Conservation (phyloP, 1,140 invertebrate genomes). For the Mycetomoellerius zeteki region DNA sequence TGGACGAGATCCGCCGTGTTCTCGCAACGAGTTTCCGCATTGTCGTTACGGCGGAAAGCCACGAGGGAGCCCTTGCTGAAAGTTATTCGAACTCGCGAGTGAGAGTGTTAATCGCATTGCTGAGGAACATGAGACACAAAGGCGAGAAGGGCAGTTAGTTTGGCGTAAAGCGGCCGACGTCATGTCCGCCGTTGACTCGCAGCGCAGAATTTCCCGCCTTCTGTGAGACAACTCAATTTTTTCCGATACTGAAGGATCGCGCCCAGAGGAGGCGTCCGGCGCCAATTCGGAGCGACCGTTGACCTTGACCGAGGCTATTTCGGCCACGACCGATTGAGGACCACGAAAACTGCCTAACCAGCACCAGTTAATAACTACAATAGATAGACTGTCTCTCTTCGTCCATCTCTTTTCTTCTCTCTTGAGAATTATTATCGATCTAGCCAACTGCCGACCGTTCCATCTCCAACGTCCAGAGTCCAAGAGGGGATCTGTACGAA, state of each 20-base stretch:
- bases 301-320: slow-evolving; percentile 28
- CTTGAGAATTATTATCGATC: slow-evolving; percentile 25
- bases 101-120: slow-evolving; percentile 26
- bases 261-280: not conserved
- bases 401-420: not conserved
- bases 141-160: slow-evolving; percentile 55
- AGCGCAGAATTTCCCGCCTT: slow-evolving; percentile 14
- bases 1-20: slow-evolving; percentile 4
- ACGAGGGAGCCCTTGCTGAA: not conserved
- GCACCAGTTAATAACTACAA: not conserved
- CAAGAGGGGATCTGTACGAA: not conserved
- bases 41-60: slow-evolving; percentile 18
- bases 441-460: not conserved
- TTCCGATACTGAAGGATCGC: not conserved
- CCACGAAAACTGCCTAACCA: not conserved
- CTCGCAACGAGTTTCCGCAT: slow-evolving; percentile 22
- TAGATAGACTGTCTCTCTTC: slow-evolving; percentile 7
- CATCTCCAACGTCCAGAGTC: not conserved
- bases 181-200: slow-evolving; percentile 62
- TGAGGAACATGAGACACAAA: slow-evolving; percentile 49
- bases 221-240: not conserved
- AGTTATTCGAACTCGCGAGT: slow-evolving; percentile 6
- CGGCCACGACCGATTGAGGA: slow-evolving; percentile 10
- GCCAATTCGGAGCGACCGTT: slow-evolving; percentile 5
- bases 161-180: slow-evolving; percentile 17